Evolutionary conservation across 2,113 vertebrate species (phyloP).

Genomic region (Catharus minimus): DNA sequence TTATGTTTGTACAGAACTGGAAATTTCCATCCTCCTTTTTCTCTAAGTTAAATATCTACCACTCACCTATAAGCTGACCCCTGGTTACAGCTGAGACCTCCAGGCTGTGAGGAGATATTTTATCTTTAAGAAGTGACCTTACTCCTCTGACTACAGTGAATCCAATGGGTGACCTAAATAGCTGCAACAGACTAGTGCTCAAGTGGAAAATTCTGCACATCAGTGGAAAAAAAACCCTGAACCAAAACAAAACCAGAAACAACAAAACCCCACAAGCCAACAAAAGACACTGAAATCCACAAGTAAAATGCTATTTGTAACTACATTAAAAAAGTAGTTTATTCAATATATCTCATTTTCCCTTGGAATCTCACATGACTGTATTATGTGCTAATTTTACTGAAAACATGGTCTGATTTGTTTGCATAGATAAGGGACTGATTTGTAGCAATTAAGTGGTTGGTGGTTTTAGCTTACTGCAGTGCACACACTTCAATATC

Average conservation of each 20-base stretch:
- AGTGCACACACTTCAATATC: background rate
- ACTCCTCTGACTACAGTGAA: background rate
- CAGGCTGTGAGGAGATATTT: background rate
- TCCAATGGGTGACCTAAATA: background rate
- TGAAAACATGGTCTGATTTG: background rate
- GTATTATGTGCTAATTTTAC: background rate
- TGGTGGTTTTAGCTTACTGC: background rate
- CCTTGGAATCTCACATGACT: background rate
- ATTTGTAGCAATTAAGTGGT: background rate
- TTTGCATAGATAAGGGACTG: background rate
- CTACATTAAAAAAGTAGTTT: background rate
- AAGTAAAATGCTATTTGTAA: rapidly evolving
- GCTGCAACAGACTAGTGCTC: background rate
- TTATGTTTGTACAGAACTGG: background rate
- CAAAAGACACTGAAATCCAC: background rate
- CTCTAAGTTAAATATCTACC: background rate
- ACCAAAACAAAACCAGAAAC: background rate
- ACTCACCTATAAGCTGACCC: background rate
- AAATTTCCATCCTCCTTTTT: background rate
- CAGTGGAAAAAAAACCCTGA: background rate
- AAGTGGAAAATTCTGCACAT: background rate
- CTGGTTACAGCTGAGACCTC: background rate
- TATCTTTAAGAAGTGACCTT: background rate
- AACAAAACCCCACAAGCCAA: background rate
- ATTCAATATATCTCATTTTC: background rate